Evolutionary conservation across 2,113 vertebrate species (phyloP), one percentile per base, ranked within the genome.

Genomic region (Protobothrops mucrosquamatus): DNA sequence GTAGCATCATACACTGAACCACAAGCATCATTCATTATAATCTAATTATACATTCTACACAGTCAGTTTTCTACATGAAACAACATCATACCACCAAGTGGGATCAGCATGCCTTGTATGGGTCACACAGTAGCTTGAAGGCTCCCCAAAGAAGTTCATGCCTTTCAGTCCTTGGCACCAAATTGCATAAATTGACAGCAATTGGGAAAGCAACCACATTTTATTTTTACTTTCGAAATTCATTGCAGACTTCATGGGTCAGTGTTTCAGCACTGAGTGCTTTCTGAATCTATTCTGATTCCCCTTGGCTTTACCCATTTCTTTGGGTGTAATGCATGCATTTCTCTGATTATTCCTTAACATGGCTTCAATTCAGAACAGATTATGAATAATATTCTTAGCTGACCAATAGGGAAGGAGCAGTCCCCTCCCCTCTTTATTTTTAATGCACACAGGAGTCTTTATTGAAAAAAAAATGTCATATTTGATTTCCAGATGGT

Each of bases 61-160:
- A 57, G 54, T 24, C 61, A 56, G n/a, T 81, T 56, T 34, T 85
- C 39, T 69, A 85, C 39, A 85, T 57, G 52, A 92, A 92, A 85
- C 87, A 51, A 92, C 52, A 85, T 23, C 88, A 57, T n/a, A 89
- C 64, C 61, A 89, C 52, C n/a, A 3, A 56, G 64, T 89, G 64
- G 64, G 87, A 85, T 92, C 64, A 48, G 64, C 54, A 85, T 85
- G 29, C 46, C 11, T 85, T 56, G 26, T 34, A 11, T 89, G 87
- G 92, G 64, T 92, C 88, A 85, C 87, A 92, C 87, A 92, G 92
- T 92, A 92, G 92, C 64, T 92, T 85, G 29, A 39, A 89, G 43
- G 48, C 26, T 87, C 56, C 55, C 56, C 22, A 4, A 34, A 48
- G 56, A 86, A 87, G 51, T 89, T 57, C 52, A 89, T 85, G 26